phyloP scores from a whole-genome alignment of 2,888 invertebrate genomes.

The Monoplex corrugatus region DNA sequence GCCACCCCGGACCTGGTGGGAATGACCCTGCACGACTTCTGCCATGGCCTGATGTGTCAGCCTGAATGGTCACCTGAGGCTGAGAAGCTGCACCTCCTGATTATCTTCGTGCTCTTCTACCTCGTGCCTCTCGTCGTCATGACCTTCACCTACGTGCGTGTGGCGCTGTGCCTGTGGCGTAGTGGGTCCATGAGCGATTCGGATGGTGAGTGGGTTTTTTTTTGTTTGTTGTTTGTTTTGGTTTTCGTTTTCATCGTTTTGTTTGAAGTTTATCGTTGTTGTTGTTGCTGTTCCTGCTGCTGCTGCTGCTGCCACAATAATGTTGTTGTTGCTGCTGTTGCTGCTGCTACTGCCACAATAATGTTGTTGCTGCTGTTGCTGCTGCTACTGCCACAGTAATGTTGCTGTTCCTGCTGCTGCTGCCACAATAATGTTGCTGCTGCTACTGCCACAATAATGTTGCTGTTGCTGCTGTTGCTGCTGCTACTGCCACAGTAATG shows the following conservation, averaged over 20 bases:
- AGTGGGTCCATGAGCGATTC: slow-evolving; percentile 55
- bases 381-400: no score
- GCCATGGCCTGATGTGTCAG: slow-evolving; percentile 46
- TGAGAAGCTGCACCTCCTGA: slow-evolving; percentile 68
- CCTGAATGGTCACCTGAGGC: slow-evolving; percentile 59
- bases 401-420: no score
- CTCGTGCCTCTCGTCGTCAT: slow-evolving; percentile 75
- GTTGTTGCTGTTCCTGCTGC: neutral
- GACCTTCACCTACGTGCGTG: slow-evolving; percentile 75
- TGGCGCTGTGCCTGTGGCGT: slow-evolving; percentile 76
- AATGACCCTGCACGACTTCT: slow-evolving; percentile 51
- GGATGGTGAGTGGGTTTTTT: slow-evolving; percentile 50
- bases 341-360: neutral
- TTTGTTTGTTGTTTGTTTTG: neutral
- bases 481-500: no score
- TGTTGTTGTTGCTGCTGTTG: neutral
- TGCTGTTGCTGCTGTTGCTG: no score
- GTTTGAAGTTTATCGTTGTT: neutral
- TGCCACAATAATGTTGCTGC: no score
- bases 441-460: no score
- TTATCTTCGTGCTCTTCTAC: slow-evolving; percentile 72
- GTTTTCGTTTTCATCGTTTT: neutral
- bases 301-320: no score
- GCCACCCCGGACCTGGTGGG: slow-evolving; percentile 71
- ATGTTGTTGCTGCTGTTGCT: no score